Base-by-base conservation (phyloP, 37 sponge, comb jelly and placozoan genomes). In the Aphrocallistes beatrix region DNA sequence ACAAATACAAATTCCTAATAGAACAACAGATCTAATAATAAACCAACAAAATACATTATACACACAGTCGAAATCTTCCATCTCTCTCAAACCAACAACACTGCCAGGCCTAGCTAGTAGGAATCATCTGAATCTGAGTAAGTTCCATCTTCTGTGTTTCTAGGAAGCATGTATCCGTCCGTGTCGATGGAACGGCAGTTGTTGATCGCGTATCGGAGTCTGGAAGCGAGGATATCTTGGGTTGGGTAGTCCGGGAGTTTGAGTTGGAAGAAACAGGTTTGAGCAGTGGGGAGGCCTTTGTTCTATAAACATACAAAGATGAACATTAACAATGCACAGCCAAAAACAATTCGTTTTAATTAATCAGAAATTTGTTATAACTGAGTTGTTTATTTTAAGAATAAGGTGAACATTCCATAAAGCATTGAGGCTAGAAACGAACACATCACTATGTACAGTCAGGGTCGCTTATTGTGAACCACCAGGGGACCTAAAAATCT, bases 221-320 rank as follows among this genome's bases (percentile, higher is more conserved):
- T 51, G 40, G 93, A 92, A 37, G 90, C 92, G 82, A 95, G 45
- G 1, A 91, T 34, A 75, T 85, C 91, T 51, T 88, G 89, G 6
- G 94, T 90, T 0, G 87, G 39, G 85, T 95, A 95, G 37, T 69
- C 75, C 21, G 93, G 94, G 32, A 95, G 84, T 36, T 94, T 83
- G 37, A 95, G 84, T 47, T 95, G 96, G 82, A 95, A 95, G 91
- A 95, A 95, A 51, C 96, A 95, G 21, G 96, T 95, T 42, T 95
- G 96, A 34, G 96, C 50, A 8, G 93, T 95, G 17, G 96, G 96
- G 0, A 95, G 91, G 81, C 86, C 81, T 23, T 45, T 45, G 30
- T 51, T 37, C 92, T 92, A 51, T n/a, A 91, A 42, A 60, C 17
- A 13, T 21, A 47, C 13, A 21, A 17, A 47, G 49, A 75, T 17